Conservation (phyloP, 2,888 invertebrate species). For the Amiota mariae region DNA sequence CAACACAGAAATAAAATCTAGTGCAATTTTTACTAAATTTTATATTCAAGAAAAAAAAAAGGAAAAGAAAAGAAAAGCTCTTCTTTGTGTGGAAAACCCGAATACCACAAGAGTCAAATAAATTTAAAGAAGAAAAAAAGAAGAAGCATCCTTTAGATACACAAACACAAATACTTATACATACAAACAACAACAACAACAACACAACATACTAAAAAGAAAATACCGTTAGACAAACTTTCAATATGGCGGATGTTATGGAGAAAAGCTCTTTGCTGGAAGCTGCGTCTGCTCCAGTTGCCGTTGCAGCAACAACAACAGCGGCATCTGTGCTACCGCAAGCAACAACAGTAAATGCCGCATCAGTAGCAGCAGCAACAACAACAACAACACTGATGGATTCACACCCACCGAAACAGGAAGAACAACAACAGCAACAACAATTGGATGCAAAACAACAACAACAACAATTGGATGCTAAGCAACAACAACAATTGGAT, state of each 20-base stretch:
- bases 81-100: conserved; percentile 8
- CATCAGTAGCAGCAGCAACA: conserved; percentile 44
- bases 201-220: conserved; percentile 32
- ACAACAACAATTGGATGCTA: conserved; percentile 41
- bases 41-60: conserved; percentile 21
- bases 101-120: conserved; percentile 47
- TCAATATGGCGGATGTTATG: conserved; percentile 70
- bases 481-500: conserved; percentile 41
- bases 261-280: conserved; percentile 71
- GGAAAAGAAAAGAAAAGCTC: conserved; percentile 33
- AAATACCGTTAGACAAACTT: conserved; percentile 46
- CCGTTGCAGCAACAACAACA: conserved; percentile 46
- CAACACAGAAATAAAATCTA: conserved; percentile 30
- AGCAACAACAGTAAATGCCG: conserved; percentile 43
- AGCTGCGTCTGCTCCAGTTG: conserved; percentile 58
- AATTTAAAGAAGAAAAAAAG: conserved; percentile 44
- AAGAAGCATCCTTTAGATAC: conserved; percentile 46
- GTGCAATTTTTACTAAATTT: conserved; percentile 27
- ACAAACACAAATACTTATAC: conserved; percentile 36
- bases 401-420: conserved; percentile 37
- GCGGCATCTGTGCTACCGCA: conserved; percentile 47
- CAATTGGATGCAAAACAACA: conserved; percentile 40
- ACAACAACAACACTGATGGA: conserved; percentile 45
- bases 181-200: conserved; percentile 30
- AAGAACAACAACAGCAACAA: conserved; percentile 39